Conservation (phyloP, 2,888 invertebrate genomes). For the Ichneumoninae sp. region DNA sequence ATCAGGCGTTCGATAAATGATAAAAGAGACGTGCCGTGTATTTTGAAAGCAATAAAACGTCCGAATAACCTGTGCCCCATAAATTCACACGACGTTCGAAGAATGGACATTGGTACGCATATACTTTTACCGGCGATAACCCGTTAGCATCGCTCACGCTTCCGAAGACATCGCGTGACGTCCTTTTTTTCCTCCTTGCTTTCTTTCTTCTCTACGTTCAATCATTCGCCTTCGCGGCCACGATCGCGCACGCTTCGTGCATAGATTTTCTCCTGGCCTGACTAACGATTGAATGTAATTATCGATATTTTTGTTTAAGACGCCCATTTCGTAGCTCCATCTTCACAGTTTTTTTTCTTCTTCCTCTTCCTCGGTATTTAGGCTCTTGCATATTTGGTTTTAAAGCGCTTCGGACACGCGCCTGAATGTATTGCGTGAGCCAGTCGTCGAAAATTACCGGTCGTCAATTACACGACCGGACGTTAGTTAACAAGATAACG, state of each 20-base stretch:
- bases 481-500: constrained; percentile 9
- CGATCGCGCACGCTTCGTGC: constrained; percentile 11
- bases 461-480: constrained; percentile 6
- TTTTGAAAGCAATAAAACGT: constrained; percentile 42
- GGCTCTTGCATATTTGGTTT: not conserved
- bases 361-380: not conserved
- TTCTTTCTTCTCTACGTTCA: constrained; percentile 14
- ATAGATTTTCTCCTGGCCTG: constrained; percentile 26
- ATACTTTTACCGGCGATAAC: constrained; percentile 56
- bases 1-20: not conserved
- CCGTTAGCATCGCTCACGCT: constrained; percentile 62
- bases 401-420: constrained; percentile 18
- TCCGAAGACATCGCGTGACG: constrained; percentile 62
- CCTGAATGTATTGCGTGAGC: constrained; percentile 43
- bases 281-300: constrained; percentile 34
- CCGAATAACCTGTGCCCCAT: constrained; percentile 7
- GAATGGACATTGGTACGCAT: constrained; percentile 33
- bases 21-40: constrained; percentile 3
- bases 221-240: not conserved
- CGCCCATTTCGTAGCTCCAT: not conserved
- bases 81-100: constrained; percentile 33
- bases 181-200: constrained; percentile 18
- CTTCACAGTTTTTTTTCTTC: constrained; percentile 19
- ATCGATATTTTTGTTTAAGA: constrained; percentile 24
- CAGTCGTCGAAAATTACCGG: not conserved